These are phyloP conservation scores for Harpagoxenus sublaevis DNA, from an alignment of 2,888 invertebrate genomes.

Conservation along the genomic window DNA sequence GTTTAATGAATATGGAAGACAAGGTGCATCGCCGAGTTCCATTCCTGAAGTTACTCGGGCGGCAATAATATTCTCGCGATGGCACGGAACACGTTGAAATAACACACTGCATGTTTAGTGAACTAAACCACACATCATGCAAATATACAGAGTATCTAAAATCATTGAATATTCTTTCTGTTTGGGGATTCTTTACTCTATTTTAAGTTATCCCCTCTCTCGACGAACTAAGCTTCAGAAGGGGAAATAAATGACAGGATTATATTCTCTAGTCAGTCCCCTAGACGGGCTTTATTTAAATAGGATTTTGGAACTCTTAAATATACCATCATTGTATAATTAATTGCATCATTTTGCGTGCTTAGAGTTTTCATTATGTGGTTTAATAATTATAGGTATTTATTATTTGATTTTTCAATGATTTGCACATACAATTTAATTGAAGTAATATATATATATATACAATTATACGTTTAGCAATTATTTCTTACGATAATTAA, in stretches of 20 bases:
- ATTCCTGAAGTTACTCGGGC: constrained; percentile 25
- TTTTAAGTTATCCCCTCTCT: background rate
- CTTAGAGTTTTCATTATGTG: background rate
- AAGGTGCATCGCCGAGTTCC: background rate
- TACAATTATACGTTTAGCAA: background rate
- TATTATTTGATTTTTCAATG: background rate
- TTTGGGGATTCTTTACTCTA: background rate
- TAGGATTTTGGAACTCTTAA: constrained; percentile 7
- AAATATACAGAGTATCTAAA: background rate
- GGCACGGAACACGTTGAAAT: constrained; percentile 4
- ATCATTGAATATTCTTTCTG: background rate
- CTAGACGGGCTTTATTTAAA: background rate
- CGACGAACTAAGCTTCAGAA: background rate
- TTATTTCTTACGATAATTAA: constrained; percentile 6
- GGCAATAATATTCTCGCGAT: constrained; percentile 24
- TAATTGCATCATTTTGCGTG: background rate
- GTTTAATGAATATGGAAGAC: constrained; percentile 32
- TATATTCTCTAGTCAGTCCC: background rate
- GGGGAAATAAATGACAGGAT: background rate
- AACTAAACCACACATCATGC: background rate
- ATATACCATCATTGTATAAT: background rate
- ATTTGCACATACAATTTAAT: background rate
- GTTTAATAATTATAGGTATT: background rate
- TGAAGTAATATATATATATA: background rate
- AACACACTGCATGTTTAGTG: background rate